A percentile compares a stretch with the other conserved stretches of the same genome.
phyloP scores from a whole-genome alignment of 2,888 invertebrate genomes.

The Octonoba sinensis region DNA sequence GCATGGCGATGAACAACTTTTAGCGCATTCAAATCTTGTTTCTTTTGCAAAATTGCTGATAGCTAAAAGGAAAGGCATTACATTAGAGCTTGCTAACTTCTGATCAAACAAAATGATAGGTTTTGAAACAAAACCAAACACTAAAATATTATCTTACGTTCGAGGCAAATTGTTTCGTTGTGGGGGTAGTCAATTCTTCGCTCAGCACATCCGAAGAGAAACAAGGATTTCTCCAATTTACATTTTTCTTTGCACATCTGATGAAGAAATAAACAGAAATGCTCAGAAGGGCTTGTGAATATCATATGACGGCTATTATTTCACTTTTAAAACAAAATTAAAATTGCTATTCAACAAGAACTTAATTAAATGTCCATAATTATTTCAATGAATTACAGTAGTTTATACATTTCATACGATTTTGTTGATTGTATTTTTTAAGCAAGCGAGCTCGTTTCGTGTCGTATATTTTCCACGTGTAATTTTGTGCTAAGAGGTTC shows the following conservation, averaged over 20 bases:
- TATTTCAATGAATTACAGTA: too few species aligned
- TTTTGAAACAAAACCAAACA: background rate
- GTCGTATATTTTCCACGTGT: too few species aligned
- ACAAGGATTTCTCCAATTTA: conserved; percentile 41
- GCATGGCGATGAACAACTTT: conserved; percentile 45
- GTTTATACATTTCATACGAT: too few species aligned
- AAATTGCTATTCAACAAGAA: too few species aligned
- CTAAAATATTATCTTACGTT: conserved; percentile 18
- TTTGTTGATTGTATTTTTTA: too few species aligned
- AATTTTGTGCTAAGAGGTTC: too few species aligned
- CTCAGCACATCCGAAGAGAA: conserved; percentile 28
- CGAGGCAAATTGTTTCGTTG: conserved; percentile 41
- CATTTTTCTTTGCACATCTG: conserved; percentile 61
- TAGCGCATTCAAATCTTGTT: conserved; percentile 21
- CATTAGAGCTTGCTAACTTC: background rate
- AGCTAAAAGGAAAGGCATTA: background rate
- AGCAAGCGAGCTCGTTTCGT: too few species aligned
- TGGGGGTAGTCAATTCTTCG: conserved; percentile 51
- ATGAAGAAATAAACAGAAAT: background rate
- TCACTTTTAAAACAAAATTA: too few species aligned
- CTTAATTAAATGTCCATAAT: too few species aligned
- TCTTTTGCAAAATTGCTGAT: conserved; percentile 35
- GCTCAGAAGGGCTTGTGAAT: background rate
- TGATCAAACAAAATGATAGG: background rate
- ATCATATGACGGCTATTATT: too few species aligned